Percentiles rank a stretch among this genome's conserved stretches.
phyloP scores from a whole-genome alignment of 2,888 invertebrate genomes.

The Operophtera brumata region DNA sequence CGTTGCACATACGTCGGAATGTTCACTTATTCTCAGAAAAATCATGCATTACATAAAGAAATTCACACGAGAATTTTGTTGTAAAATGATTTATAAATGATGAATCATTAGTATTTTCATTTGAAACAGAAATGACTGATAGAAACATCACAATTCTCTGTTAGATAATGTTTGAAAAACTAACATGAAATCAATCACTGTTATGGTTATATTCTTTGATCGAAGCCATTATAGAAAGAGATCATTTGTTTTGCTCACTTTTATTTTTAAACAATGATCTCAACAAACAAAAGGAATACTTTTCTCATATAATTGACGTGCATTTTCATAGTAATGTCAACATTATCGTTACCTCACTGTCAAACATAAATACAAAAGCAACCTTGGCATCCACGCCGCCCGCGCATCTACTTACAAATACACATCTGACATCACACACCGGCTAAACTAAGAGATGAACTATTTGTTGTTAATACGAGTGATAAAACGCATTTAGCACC shows the following conservation, averaged over 20 bases:
- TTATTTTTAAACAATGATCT: too few species aligned
- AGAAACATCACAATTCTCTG: too few species aligned
- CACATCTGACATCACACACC: slow-evolving; percentile 38
- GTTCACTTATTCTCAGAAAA: slow-evolving; percentile 8
- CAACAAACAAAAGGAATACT: too few species aligned
- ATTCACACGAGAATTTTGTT: slow-evolving; percentile 17
- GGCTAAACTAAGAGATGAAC: slow-evolving; percentile 39
- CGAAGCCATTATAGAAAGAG: too few species aligned
- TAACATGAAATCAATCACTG: too few species aligned
- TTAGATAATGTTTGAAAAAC: too few species aligned
- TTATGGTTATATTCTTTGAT: too few species aligned
- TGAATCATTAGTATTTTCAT: neutral
- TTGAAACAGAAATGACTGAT: too few species aligned
- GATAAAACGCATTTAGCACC: slow-evolving; percentile 15
- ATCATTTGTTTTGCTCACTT: too few species aligned
- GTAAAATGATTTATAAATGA: neutral
- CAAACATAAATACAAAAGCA: slow-evolving; percentile 43
- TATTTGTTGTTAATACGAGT: slow-evolving; percentile 15
- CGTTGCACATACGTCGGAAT: slow-evolving; percentile 12
- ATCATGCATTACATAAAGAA: neutral
- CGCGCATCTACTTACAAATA: slow-evolving; percentile 48
- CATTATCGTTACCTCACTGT: slow-evolving; percentile 13
- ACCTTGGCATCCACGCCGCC: slow-evolving; percentile 53
- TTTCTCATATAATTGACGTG: too few species aligned
- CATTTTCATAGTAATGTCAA: slow-evolving; percentile 1